Evolutionary conservation across 2,113 vertebrate species (phyloP).

Genomic region (Romanogobio albipinnatus): DNA sequence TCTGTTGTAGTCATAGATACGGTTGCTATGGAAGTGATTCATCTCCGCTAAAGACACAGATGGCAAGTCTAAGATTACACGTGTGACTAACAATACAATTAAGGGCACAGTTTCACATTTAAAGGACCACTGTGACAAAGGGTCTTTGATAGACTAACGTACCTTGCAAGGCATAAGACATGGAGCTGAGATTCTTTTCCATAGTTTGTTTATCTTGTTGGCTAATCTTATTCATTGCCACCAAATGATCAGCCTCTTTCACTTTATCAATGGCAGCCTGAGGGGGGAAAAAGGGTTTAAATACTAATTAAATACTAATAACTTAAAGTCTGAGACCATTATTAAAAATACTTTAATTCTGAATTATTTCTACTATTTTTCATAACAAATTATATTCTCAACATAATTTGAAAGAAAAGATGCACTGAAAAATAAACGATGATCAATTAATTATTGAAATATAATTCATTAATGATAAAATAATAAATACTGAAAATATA

Average conservation of each 20-base stretch:
- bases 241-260: conserved; percentile 86
- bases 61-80: conserved; percentile 46
- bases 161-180: conserved; percentile 89
- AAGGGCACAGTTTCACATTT: not conserved
- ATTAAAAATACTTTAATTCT: not conserved
- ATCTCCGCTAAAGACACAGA: conserved; percentile 81
- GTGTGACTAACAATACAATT: conserved; percentile 25
- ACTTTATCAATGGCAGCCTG: conserved; percentile 88
- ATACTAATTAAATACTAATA: not conserved
- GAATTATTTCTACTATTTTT: too few species aligned
- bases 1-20: conserved; percentile 91
- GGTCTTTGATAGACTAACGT: conserved; percentile 8
- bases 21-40: conserved; percentile 91
- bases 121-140: not conserved
- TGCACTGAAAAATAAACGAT: too few species aligned
- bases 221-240: conserved; percentile 83
- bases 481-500: too few species aligned
- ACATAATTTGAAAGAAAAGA: too few species aligned
- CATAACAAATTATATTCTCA: too few species aligned
- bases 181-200: conserved; percentile 83
- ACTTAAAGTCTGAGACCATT: not conserved
- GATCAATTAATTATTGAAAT: too few species aligned
- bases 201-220: conserved; percentile 84
- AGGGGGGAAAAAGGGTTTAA: not conserved
- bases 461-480: too few species aligned